Evolutionary conservation across 2,888 invertebrate genomes (phyloP).

Genomic region (Scaptomyza polygonia): DNA sequence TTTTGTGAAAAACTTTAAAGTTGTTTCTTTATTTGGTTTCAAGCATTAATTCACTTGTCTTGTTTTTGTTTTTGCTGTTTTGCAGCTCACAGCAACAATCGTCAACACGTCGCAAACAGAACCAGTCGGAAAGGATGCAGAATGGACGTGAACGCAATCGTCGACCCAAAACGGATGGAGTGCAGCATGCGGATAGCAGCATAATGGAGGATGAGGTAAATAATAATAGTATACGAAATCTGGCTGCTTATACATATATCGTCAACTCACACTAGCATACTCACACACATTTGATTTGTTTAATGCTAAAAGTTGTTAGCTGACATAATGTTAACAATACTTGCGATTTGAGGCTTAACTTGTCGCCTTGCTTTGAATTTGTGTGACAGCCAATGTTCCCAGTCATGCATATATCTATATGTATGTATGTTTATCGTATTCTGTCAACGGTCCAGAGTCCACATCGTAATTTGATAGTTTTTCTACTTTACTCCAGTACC

Average conservation of each 20-base stretch:
- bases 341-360: constrained; percentile 31
- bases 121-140: constrained; percentile 73
- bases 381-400: constrained; percentile 3
- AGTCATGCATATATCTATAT: constrained; percentile 8
- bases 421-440: constrained; percentile 10
- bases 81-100: constrained; percentile 77
- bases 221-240: neutral
- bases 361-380: constrained; percentile 56
- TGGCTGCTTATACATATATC: neutral
- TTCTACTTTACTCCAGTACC: constrained; percentile 58
- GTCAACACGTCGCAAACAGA: constrained; percentile 78
- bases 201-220: constrained; percentile 84
- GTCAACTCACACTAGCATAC: neutral
- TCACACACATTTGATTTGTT: constrained; percentile 56
- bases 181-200: constrained; percentile 83
- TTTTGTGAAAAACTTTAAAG: constrained; percentile 29
- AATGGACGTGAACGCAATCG: constrained; percentile 82
- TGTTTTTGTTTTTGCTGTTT: constrained; percentile 10
- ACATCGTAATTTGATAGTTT: constrained; percentile 76
- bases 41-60: constrained; percentile 35
- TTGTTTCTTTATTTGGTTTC: constrained; percentile 4
- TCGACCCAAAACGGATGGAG: constrained; percentile 82
- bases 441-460: constrained; percentile 63
- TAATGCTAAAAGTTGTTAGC: constrained; percentile 17
- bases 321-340: constrained; percentile 36